phyloP scores from a whole-genome alignment of 1,140 invertebrate genomes.

The Eriocheir sinensis region DNA sequence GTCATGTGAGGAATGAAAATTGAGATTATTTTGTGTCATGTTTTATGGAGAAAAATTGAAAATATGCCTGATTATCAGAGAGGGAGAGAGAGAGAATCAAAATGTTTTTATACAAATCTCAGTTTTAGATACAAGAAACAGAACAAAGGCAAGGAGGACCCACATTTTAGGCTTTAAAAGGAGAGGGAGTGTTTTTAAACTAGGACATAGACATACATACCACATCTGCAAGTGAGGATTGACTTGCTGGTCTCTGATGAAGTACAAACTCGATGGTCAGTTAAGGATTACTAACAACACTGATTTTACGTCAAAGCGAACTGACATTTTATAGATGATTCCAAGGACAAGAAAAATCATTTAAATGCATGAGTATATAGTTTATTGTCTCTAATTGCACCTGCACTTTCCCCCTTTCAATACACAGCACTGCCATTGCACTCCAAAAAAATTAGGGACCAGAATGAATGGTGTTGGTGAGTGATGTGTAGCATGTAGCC shows the following conservation, averaged over 20 bases:
- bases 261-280: constrained; percentile 61
- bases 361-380: neutral
- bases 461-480: constrained; percentile 60
- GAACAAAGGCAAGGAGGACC: neutral
- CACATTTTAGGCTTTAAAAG: neutral
- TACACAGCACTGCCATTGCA: constrained; percentile 67
- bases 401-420: constrained; percentile 51
- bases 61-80: neutral
- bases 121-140: neutral
- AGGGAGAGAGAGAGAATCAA: neutral
- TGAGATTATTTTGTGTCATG: neutral
- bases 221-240: neutral
- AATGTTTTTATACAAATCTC: neutral
- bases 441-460: constrained; percentile 66
- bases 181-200: neutral
- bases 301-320: constrained; percentile 48
- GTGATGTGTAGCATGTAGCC: constrained; percentile 40
- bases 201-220: constrained; percentile 27
- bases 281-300: constrained; percentile 7
- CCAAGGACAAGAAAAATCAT: neutral
- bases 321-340: constrained; percentile 12
- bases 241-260: constrained; percentile 31
- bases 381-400: constrained; percentile 50
- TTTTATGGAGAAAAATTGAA: too few species aligned
- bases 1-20: neutral